Evolutionary conservation across 2,888 invertebrate genomes (phyloP), one percentile per base, ranked within the genome.

Genomic region (Xiphydria camelus): DNA sequence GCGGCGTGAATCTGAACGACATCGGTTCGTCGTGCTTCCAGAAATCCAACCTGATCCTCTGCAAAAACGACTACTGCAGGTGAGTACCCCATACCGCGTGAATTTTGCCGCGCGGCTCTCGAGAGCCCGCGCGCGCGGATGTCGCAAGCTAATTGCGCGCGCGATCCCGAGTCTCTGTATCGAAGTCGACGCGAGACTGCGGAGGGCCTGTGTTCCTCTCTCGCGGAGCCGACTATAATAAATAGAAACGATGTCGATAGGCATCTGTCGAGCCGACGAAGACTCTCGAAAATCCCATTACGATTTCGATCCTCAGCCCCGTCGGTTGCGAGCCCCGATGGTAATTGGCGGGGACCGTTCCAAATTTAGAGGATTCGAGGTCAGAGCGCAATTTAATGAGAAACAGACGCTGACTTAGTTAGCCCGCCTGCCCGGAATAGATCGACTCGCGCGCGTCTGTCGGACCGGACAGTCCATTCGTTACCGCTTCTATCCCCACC

Each of bases 31-130:
- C 93, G 70, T 95, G 94, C 82, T 95, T 90, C 80, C 89, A 91
- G 78, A 91, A 90, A 81, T 87, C 89, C 56, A 91, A 91, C 67
- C 91, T 95, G 89, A 93, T 95, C 77, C 85, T 95, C 71, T 95
- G 95, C 86, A 91, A 91, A 84, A 87, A 85, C 79, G 95, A 95
- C 80, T 95, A 95, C 80, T 86, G 91, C 78, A 92, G 91, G 95
- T 95, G 80, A 85, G 86, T 77, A n/a, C n/a, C n/a, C n/a, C n/a
- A n/a, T n/a, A n/a, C n/a, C n/a, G n/a, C n/a, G n/a, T n/a, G n/a
- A n/a, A n/a, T n/a, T n/a, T n/a, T n/a, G n/a, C n/a, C n/a, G n/a
- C n/a, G n/a, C n/a, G n/a, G n/a, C n/a, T n/a, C n/a, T n/a, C n/a
- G n/a, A n/a, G n/a, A n/a, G n/a, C n/a, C n/a, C n/a, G n/a, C n/a